phyloP scores from a whole-genome alignment of 2,113 vertebrate genomes.

The Phylloscopus whistleri region DNA sequence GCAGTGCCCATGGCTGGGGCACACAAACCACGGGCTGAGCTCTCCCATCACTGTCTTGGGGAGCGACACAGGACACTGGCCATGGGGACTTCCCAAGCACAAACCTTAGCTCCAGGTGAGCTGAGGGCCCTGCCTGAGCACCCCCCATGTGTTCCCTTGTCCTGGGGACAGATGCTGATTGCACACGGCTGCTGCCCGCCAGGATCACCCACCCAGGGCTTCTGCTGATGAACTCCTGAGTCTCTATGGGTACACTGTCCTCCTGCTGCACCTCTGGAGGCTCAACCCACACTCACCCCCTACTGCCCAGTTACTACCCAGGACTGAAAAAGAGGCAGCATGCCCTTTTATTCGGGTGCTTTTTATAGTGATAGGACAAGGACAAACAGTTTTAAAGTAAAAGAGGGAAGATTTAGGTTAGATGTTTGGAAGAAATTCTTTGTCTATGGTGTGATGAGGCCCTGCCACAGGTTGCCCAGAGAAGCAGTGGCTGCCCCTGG shows the following conservation, averaged over 20 bases:
- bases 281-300: not conserved
- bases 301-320: not conserved
- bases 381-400: not conserved
- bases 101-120: not conserved
- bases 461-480: not conserved
- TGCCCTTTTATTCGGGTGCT: not conserved
- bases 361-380: not conserved
- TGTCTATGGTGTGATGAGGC: not conserved
- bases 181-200: not conserved
- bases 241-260: not conserved
- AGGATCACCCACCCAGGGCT: not conserved
- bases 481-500: not conserved
- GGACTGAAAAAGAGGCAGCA: not conserved
- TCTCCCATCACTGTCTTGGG: not conserved
- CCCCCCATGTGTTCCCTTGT: fast-evolving
- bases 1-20: not conserved
- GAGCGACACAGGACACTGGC: not conserved
- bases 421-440: not conserved
- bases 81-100: not conserved
- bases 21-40: fast-evolving
- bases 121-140: not conserved
- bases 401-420: not conserved
- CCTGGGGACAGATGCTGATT: not conserved
- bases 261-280: not conserved
- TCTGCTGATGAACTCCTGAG: not conserved